A percentile compares a stretch with the other conserved stretches of the same genome.
Conservation (phyloP, 1,140 invertebrate genomes). For the Drosophila trapezifrons region DNA sequence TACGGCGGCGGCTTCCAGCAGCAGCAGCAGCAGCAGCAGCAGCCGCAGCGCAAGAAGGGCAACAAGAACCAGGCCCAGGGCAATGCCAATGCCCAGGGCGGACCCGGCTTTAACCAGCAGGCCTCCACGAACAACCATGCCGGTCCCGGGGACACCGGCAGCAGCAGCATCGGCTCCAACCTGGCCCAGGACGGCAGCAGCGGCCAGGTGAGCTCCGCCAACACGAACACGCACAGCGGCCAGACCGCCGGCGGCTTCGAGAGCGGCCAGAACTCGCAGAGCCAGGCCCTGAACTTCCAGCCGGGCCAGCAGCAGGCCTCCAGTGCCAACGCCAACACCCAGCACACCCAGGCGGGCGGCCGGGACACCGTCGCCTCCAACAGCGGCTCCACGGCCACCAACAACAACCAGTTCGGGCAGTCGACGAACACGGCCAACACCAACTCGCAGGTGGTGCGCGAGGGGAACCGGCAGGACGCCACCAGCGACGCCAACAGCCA, state of each 20-base stretch:
- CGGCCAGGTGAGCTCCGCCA: constrained; percentile 79
- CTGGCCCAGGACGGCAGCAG: constrained; percentile 74
- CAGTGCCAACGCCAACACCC: constrained; percentile 72
- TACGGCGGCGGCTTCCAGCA: background rate
- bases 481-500: constrained; percentile 73
- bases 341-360: constrained; percentile 48
- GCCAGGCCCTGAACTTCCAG: constrained; percentile 73
- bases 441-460: constrained; percentile 55
- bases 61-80: constrained; percentile 48
- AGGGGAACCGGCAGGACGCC: constrained; percentile 50
- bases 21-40: constrained; percentile 28
- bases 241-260: constrained; percentile 41
- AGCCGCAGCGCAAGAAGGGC: constrained; percentile 8
- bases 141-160: constrained; percentile 52
- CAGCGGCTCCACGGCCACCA: constrained; percentile 65
- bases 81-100: constrained; percentile 64
- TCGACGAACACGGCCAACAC: constrained; percentile 73
- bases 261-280: constrained; percentile 64
- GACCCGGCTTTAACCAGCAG: constrained; percentile 73
- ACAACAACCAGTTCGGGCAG: constrained; percentile 72
- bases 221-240: constrained; percentile 58
- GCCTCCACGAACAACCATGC: constrained; percentile 78
- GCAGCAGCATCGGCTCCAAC: constrained; percentile 78
- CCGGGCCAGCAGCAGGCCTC: constrained; percentile 67
- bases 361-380: constrained; percentile 60